Conservation (phyloP, 1,140 invertebrate genomes). For the Drosophila athabasca region DNA sequence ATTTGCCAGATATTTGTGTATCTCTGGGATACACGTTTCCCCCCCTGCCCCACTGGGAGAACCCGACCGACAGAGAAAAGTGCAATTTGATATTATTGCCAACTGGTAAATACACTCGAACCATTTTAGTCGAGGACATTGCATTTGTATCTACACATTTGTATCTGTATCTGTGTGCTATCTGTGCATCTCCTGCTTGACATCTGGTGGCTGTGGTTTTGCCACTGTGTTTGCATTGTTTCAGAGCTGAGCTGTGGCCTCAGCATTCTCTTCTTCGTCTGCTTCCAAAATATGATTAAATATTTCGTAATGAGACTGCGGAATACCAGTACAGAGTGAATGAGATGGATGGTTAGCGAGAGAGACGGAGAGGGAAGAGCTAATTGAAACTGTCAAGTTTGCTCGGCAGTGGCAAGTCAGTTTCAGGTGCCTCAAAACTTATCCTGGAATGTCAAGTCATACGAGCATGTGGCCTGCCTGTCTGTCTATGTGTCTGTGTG, state of each 20-base stretch:
- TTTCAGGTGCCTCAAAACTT: constrained; percentile 44
- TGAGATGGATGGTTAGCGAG: background rate
- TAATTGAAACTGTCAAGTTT: constrained; percentile 70
- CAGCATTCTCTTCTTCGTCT: constrained; percentile 6
- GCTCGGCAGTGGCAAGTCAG: constrained; percentile 25
- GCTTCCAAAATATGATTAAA: constrained; percentile 72
- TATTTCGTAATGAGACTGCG: constrained; percentile 79
- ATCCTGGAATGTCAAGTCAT: constrained; percentile 30
- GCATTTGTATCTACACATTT: constrained; percentile 31
- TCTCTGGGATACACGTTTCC: constrained; percentile 8
- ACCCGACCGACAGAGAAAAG: constrained; percentile 45
- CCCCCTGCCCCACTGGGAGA: constrained; percentile 3
- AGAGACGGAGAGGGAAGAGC: constrained; percentile 25
- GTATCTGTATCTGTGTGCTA: constrained; percentile 11
- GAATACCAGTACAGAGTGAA: constrained; percentile 27
- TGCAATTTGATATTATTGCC: constrained; percentile 82
- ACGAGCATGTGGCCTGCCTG: too few relatives aligned
- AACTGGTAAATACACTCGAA: constrained; percentile 75
- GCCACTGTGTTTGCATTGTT: constrained; percentile 58
- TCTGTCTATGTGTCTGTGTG: background rate
- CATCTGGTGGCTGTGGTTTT: constrained; percentile 67
- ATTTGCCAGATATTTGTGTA: constrained; percentile 79
- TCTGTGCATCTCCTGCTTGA: constrained; percentile 22
- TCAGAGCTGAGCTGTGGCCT: constrained; percentile 47
- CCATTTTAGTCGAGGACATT: constrained; percentile 32